Evolutionary conservation across 2,113 vertebrate species (phyloP), one percentile per base, ranked within the genome.

Genomic region (Carlito syrichta): DNA sequence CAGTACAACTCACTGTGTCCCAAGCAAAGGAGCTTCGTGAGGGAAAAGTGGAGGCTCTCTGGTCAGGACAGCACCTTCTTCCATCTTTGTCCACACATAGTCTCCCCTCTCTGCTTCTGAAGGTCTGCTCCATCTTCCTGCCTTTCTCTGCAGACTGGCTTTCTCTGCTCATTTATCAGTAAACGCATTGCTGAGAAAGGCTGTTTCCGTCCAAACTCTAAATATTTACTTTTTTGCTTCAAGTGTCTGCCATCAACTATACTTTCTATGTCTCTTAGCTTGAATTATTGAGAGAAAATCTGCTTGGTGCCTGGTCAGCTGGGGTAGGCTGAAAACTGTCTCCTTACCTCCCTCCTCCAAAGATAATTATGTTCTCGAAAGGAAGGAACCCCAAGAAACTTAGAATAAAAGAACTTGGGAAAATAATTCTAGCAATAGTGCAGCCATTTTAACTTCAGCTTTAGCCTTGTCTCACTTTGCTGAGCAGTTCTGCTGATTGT

Each of bases 261-360:
- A 54, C 32, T 84, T 92, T 94, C 45, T 68, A 11, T 82, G 23
- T 92, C 32, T 94, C 68, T 62, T 74, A 78, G 40, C 84, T 84
- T 90, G 71, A 86, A 91, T 82, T 81, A 88, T 20, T 92, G 69
- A 86, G 62, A 91, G 58, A 94, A 94, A 94, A 83, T 79, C 43
- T 77, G 63, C 20, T 68, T 54, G 50, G 56, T 92, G 32, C 19
- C 9, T 79, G 13, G 43, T 84, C 50, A 94, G 52, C 40, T 86
- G 32, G 9, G 30, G 50, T 63, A 45, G 30, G 11, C 35, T 79
- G 58, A 92, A 94, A 91, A 95, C 62, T 60, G 20, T 48, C 43
- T 11, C 17, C 6, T n/a, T 48, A 50, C 22, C 85, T 95, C n/a
- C 25, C 19, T 50, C 23, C 50, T 40, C 25, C 8, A 62, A 76